phyloP scores from a whole-genome alignment of 2,888 invertebrate genomes.

The Drosophila rellima region DNA sequence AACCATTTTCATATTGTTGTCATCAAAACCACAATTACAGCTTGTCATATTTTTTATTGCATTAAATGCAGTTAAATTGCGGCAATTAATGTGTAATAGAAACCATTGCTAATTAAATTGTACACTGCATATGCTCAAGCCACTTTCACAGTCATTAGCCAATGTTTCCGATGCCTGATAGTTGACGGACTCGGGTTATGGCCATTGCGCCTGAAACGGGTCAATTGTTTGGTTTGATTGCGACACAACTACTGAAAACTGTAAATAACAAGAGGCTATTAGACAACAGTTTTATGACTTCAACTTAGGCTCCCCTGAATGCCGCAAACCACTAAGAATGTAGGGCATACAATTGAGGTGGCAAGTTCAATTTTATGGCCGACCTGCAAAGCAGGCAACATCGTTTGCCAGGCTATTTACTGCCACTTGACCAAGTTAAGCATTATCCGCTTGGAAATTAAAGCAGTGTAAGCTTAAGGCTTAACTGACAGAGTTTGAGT shows the following conservation, averaged over 20 bases:
- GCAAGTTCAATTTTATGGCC: conserved; percentile 11
- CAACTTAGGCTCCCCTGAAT: background rate
- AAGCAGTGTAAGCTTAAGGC: conserved; percentile 6
- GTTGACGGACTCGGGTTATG: conserved; percentile 16
- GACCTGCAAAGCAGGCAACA: conserved; percentile 2
- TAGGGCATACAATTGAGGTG: conserved; percentile 2
- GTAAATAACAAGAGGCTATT: conserved; percentile 22
- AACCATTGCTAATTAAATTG: conserved; percentile 28
- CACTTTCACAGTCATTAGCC: conserved; percentile 44
- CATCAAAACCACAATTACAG: too few relatives aligned
- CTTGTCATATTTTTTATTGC: background rate
- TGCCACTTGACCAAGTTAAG: conserved; percentile 17
- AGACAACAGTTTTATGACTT: conserved; percentile 24
- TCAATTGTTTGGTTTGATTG: conserved; percentile 26
- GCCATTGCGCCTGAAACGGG: conserved; percentile 15
- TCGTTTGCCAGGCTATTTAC: background rate
- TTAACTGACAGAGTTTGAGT: background rate
- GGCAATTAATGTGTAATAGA: conserved; percentile 20
- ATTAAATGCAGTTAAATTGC: background rate
- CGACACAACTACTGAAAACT: conserved; percentile 11
- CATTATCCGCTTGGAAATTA: conserved; percentile 24
- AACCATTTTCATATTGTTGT: too few relatives aligned
- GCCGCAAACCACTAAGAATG: conserved; percentile 7
- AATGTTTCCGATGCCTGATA: conserved; percentile 10
- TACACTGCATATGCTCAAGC: conserved; percentile 7